These are phyloP conservation scores for Suillia variegata DNA, from an alignment of 2,888 invertebrate genomes.

Conservation along the genomic window DNA sequence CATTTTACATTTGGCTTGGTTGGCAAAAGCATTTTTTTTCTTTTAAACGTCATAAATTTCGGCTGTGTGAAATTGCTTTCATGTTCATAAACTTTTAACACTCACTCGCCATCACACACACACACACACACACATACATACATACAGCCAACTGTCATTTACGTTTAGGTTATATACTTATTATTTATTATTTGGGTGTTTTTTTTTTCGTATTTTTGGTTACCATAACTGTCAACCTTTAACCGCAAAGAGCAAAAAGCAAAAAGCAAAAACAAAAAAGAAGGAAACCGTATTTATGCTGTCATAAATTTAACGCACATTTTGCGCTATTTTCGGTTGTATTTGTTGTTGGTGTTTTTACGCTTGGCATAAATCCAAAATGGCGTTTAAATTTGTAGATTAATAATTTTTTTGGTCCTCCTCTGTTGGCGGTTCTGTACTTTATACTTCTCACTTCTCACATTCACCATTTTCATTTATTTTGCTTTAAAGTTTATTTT, in stretches of 20 bases:
- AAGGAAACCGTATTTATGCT: conserved; percentile 11
- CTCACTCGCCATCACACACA: conserved; percentile 1
- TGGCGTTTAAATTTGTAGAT: conserved; percentile 8
- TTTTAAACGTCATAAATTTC: too few species aligned
- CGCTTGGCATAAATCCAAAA: conserved; percentile 10
- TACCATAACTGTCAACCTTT: conserved; percentile 18
- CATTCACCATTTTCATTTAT: conserved; percentile 4
- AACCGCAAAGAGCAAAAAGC: too few species aligned
- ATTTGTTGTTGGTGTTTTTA: neutral
- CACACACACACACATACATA: conserved; percentile 18
- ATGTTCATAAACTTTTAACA: neutral
- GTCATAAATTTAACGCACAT: conserved; percentile 22
- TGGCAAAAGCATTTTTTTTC: too few species aligned
- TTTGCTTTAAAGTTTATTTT: neutral
- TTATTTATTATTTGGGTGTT: neutral
- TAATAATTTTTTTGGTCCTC: neutral
- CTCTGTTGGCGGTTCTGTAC: neutral
- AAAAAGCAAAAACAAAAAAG: too few species aligned
- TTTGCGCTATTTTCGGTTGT: neutral
- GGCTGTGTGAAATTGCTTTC: neutral
- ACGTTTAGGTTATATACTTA: conserved; percentile 32
- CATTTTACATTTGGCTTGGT: too few species aligned
- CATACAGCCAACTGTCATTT: conserved; percentile 35
- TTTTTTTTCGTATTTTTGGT: too few species aligned
- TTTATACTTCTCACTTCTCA: too few species aligned